phyloP scores from a whole-genome alignment of 2,113 vertebrate species.

The Clarias macrocephalus region DNA sequence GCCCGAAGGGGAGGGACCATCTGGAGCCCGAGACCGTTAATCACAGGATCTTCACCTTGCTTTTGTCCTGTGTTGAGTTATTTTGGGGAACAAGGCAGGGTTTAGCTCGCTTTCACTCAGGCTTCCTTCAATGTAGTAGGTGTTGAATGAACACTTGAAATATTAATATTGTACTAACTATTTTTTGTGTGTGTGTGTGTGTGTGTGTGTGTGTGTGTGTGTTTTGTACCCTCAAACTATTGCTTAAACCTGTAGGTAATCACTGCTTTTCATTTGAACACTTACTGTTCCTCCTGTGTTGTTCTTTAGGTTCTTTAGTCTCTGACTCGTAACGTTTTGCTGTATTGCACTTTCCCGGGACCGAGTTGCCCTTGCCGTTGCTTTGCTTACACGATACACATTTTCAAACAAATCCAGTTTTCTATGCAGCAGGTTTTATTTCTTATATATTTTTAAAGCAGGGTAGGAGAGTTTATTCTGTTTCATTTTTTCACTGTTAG shows the following conservation, averaged over 20 bases:
- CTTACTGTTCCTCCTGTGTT: not conserved
- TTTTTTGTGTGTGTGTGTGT: not conserved
- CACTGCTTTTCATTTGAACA: not conserved
- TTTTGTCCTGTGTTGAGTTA: conserved; percentile 29
- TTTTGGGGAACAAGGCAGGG: conserved; percentile 8
- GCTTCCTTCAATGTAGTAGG: not conserved
- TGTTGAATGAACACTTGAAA: not conserved
- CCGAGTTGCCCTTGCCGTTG: not conserved
- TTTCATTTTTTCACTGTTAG: conserved; percentile 27
- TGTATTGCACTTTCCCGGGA: not conserved
- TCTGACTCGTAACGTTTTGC: not conserved
- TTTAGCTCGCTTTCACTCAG: not conserved
- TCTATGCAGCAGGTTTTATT: not conserved
- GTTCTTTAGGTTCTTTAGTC: conserved; percentile 13
- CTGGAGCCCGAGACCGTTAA: conserved; percentile 36
- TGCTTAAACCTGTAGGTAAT: not conserved
- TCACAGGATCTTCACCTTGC: conserved; percentile 30
- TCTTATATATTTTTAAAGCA: conserved; percentile 23
- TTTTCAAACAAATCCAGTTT: conserved; percentile 13
- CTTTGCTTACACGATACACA: not conserved
- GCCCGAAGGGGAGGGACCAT: conserved; percentile 29
- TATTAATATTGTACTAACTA: not conserved
- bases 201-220: too few relatives aligned
- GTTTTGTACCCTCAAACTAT: not conserved
- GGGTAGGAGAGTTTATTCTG: conserved; percentile 22